Conservation (phyloP, 2,888 invertebrate genomes). For the Tinea semifulvella region DNA sequence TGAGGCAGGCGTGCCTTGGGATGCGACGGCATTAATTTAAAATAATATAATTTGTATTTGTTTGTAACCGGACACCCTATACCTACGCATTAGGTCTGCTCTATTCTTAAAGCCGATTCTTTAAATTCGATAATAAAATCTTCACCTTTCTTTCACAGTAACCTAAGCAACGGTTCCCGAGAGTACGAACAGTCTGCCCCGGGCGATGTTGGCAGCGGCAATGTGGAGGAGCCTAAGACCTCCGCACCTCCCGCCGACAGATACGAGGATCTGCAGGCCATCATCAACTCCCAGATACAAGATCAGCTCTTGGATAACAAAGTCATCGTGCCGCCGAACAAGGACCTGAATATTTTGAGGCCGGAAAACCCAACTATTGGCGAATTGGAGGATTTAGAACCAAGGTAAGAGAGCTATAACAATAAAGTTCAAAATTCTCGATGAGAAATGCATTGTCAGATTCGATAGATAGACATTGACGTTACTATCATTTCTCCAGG, state of each 20-base stretch:
- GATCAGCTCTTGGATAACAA: constrained; percentile 62
- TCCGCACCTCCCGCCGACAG: constrained; percentile 62
- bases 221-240: constrained; percentile 38
- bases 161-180: constrained; percentile 48
- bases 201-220: constrained; percentile 44
- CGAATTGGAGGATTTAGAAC: constrained; percentile 70
- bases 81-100: no score
- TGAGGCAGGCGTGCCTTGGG: no score
- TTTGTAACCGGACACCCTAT: no score
- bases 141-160: constrained; percentile 29
- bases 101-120: no score
- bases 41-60: no score
- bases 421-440: no score
- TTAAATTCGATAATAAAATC: background rate
- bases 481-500: no score
- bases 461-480: no score
- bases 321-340: constrained; percentile 56
- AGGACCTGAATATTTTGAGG: constrained; percentile 60
- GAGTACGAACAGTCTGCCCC: constrained; percentile 58
- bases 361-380: constrained; percentile 76
- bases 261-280: constrained; percentile 69
- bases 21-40: no score
- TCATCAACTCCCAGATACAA: constrained; percentile 57
- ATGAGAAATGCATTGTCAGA: no score
- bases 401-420: constrained; percentile 44